These are phyloP conservation scores for Aegithalos caudatus DNA, from an alignment of 2,113 vertebrate genomes.

Conservation along the genomic window DNA sequence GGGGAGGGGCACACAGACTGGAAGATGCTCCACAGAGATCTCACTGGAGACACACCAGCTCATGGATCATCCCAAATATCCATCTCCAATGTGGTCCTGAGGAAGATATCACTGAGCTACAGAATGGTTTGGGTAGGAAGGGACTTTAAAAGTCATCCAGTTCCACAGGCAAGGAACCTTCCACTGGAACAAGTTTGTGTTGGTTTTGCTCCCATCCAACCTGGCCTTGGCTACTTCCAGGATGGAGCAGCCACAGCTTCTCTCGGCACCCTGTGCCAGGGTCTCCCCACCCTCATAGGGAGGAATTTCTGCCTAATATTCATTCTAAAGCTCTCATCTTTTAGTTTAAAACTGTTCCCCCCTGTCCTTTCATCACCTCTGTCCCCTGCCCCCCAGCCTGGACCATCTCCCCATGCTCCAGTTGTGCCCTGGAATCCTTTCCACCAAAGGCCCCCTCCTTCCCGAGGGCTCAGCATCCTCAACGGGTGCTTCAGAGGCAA, in stretches of 20 bases:
- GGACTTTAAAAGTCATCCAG: not conserved
- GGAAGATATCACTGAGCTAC: not conserved
- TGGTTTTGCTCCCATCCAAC: not conserved
- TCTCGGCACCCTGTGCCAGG: not conserved
- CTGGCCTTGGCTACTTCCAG: not conserved
- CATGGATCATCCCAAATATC: not conserved
- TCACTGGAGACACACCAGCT: not conserved
- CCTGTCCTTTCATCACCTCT: not conserved
- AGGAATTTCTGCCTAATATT: not conserved
- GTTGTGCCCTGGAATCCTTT: not conserved
- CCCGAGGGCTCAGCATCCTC: slow-evolving; percentile 22
- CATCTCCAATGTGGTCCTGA: not conserved
- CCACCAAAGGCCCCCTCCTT: not conserved
- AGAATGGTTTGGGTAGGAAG: not conserved
- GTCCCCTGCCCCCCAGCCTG: not conserved
- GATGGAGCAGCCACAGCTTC: not conserved
- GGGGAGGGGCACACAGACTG: not conserved
- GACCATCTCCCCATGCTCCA: not conserved
- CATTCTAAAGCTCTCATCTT: not conserved
- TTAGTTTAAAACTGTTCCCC: not conserved
- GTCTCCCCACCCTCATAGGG: not conserved
- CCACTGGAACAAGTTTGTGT: not conserved
- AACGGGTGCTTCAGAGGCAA: slow-evolving; percentile 17
- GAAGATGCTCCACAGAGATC: not conserved
- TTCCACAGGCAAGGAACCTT: not conserved